Base-by-base conservation (phyloP, 37 sponge, comb jelly and placozoan species). In the Axinella damicornis region DNA sequence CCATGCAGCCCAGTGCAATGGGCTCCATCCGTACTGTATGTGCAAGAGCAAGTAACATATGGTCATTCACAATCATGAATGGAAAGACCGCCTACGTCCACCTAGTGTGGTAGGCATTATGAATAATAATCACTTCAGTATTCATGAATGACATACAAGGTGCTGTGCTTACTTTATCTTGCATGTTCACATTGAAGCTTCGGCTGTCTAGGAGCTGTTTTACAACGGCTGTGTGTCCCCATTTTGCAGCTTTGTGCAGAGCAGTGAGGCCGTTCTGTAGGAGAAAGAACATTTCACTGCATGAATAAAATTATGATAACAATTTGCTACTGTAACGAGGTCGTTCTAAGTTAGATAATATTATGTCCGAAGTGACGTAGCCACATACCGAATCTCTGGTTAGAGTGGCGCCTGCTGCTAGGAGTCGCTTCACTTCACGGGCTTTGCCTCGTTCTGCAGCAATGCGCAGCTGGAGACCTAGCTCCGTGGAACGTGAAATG, bases 1-100 rank as follows among this genome's bases (percentile, higher is more conserved):
- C 92, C 92, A 91, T 16, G 87, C 62, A 5, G 92, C 87, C 92
- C 92, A 91, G 79, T 91, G 92, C 21, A 91, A 54, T 38, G 92
- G 65, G n/a, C 83, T 86, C 92, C 92, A 91, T 12, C 92, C 92
- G 72, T 91, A 91, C 87, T 91, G 79, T 36, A 78, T 25, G 15
- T 52, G 28, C 15, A 46, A 22, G 53, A 65, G 56, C 22, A 25
- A 12, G 61, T 14, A 6, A 40, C 14, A 35, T 37, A 65, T 78
- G 65, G 62, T 62, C 62, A 68, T 22, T 27, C 21, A 53, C 53
- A 46, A 5, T 31, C 20, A 46, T 46, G 4, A 46, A 12, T 46
- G 46, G 46, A 12, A 46, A 46, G 46, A 46, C 46, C 46, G 46
- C 9, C 46, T 46, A 46, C n/a, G n/a, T n/a, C n/a, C n/a, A n/a